Evolutionary conservation across 2,113 vertebrate species (phyloP).

Genomic region (Anolis sagrei): DNA sequence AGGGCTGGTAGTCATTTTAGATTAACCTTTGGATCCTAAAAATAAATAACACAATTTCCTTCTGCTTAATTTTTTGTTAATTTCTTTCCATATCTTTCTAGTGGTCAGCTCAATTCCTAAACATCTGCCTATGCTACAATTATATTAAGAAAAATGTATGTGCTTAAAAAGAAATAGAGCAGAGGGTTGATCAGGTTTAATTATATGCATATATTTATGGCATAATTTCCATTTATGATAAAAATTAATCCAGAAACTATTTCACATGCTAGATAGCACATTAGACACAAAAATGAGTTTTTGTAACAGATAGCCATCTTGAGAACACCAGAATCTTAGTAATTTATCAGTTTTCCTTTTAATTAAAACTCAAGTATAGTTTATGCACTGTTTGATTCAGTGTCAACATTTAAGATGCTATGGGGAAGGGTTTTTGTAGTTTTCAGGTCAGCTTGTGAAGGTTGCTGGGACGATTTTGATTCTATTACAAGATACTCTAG

Average conservation of each 20-base stretch:
- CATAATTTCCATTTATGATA: constrained; percentile 66
- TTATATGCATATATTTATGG: constrained; percentile 58
- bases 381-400: constrained; percentile 69
- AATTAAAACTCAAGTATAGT: constrained; percentile 70
- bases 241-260: constrained; percentile 67
- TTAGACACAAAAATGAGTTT: constrained; percentile 49
- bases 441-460: constrained; percentile 65
- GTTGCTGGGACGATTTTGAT: constrained; percentile 51
- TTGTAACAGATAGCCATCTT: constrained; percentile 66
- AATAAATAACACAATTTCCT: constrained; percentile 54
- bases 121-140: constrained; percentile 6
- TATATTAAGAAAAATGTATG: constrained; percentile 19
- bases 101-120: neutral
- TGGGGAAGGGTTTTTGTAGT: constrained; percentile 48
- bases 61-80: constrained; percentile 53
- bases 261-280: constrained; percentile 68
- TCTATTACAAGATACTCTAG: constrained; percentile 40
- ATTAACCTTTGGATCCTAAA: constrained; percentile 65
- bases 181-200: constrained; percentile 39
- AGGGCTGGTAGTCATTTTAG: constrained; percentile 49
- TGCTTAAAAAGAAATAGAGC: constrained; percentile 42
- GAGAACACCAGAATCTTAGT: constrained; percentile 63
- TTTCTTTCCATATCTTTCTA: constrained; percentile 44
- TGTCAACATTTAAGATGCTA: constrained; percentile 55
- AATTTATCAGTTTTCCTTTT: constrained; percentile 75